Evolutionary conservation across 2,888 invertebrate species (phyloP).

Genomic region (Eledona agricola): DNA sequence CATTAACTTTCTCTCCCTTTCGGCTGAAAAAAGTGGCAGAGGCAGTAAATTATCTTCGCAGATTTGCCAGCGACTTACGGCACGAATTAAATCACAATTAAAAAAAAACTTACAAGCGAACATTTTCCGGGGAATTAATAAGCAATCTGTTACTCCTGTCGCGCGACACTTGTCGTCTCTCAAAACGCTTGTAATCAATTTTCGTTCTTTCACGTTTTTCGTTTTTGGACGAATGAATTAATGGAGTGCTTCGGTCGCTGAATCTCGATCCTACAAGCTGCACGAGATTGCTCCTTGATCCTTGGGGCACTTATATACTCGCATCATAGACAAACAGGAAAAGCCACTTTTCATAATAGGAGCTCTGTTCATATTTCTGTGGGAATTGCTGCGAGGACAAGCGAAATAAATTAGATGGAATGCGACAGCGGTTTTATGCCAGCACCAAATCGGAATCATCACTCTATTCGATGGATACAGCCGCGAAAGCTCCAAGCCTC

Average conservation of each 20-base stretch:
- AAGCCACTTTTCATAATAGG: neutral
- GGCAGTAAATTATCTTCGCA: conserved; percentile 36
- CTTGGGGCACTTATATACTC: neutral
- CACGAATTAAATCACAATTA: conserved; percentile 31
- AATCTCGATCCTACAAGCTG: too few species aligned
- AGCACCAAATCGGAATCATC: too few species aligned
- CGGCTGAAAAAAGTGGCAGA: conserved; percentile 22
- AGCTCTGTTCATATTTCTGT: conserved; percentile 1
- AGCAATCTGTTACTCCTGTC: conserved; percentile 30
- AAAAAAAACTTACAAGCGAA: conserved; percentile 27
- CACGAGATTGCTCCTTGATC: too few species aligned
- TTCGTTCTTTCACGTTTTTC: conserved; percentile 11
- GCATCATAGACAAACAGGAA: neutral
- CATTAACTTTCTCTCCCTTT: conserved; percentile 20
- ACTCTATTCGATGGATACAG: too few species aligned
- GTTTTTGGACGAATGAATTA: too few species aligned
- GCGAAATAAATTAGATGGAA: conserved; percentile 1
- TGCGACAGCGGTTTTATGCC: too few species aligned
- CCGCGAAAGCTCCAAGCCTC: too few species aligned
- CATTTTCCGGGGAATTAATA: conserved; percentile 30
- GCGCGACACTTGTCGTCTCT: conserved; percentile 16
- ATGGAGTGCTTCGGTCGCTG: too few species aligned
- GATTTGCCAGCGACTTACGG: conserved; percentile 36
- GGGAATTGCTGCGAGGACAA: neutral
- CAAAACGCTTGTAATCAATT: conserved; percentile 24